Conservation (phyloP, 1,140 invertebrate genomes). For the Brachionus koreanus region DNA sequence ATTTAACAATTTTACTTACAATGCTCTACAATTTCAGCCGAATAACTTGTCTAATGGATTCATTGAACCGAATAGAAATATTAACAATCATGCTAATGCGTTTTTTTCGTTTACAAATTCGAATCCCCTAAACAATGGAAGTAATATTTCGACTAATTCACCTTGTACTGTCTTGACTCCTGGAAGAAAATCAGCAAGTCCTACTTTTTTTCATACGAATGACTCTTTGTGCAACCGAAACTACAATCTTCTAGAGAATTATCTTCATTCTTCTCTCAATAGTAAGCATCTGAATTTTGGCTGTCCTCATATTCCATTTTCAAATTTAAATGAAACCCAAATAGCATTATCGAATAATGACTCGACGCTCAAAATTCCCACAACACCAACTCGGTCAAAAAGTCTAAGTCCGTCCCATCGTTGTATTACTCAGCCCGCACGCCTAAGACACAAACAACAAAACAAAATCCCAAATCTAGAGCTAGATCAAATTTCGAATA, state of each 20-base stretch:
- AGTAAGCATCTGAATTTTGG: not conserved
- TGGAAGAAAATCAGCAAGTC: slow-evolving; percentile 38
- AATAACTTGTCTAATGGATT: not conserved
- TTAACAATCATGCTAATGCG: not conserved
- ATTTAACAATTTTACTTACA: not conserved
- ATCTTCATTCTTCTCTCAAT: not conserved
- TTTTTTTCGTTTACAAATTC: not conserved
- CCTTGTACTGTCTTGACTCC: not conserved
- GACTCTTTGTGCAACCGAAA: not conserved
- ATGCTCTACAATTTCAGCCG: slow-evolving; percentile 8
- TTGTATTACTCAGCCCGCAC: not conserved
- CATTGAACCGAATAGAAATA: not conserved
- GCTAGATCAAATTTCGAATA: not conserved
- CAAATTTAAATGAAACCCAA: not conserved
- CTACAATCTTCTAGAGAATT: not conserved
- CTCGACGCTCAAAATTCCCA: not conserved
- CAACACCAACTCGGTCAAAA: slow-evolving; percentile 35
- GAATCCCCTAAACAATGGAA: not conserved
- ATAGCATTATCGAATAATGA: not conserved
- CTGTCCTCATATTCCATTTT: not conserved
- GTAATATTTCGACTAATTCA: not conserved
- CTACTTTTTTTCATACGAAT: slow-evolving; percentile 32
- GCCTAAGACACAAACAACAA: slow-evolving; percentile 32
- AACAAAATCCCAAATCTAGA: not conserved
- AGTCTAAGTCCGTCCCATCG: slow-evolving; percentile 31